phyloP scores from a whole-genome alignment of 2,113 vertebrate species.

The Oxyura jamaicensis region DNA sequence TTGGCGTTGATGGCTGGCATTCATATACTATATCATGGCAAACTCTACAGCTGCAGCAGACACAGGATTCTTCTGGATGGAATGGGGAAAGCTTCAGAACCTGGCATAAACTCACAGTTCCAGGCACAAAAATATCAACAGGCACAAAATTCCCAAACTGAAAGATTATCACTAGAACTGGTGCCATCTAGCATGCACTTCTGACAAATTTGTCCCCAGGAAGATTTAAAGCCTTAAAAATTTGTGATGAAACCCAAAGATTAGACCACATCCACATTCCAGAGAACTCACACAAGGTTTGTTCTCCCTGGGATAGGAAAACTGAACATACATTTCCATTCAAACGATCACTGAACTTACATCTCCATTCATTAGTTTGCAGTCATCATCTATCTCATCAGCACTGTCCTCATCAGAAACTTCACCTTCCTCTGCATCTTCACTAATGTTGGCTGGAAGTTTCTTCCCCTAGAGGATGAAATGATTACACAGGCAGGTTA shows the following conservation, averaged over 20 bases:
- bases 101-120: not conserved
- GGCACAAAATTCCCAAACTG: not conserved
- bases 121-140: not conserved
- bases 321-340: not conserved
- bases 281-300: not conserved
- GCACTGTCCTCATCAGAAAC: conserved; percentile 98
- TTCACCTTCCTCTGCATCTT: conserved; percentile 93
- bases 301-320: not conserved
- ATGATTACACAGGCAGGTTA: not conserved
- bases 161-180: not conserved
- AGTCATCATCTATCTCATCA: conserved; percentile 97
- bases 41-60: not conserved
- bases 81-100: not conserved
- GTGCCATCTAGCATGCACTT: not conserved
- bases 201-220: not conserved
- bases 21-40: not conserved
- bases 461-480: conserved; percentile 89
- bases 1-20: not conserved
- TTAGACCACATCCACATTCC: not conserved
- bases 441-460: conserved; percentile 91
- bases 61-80: not conserved
- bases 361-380: conserved; percentile 94
- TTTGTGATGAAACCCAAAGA: not conserved
- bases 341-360: conserved; percentile 75
- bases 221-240: not conserved